Percentiles rank a stretch among this genome's conserved stretches.
Evolutionary conservation across 2,113 vertebrate genomes (phyloP).

Genomic region (Acanthisitta chloris): DNA sequence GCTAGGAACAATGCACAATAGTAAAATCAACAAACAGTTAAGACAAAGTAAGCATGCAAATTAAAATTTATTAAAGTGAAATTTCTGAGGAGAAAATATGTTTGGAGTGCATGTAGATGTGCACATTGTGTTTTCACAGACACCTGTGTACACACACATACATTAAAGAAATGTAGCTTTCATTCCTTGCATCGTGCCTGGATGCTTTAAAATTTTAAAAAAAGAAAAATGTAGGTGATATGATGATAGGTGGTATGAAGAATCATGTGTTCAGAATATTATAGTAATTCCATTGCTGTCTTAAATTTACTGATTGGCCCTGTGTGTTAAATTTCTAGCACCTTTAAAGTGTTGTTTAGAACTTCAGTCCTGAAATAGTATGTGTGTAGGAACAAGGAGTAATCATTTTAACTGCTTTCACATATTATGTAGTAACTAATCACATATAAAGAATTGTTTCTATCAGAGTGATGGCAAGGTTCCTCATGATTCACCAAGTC

Average conservation of each 20-base stretch:
- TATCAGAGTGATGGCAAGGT: background rate
- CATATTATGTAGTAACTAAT: background rate
- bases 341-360: background rate
- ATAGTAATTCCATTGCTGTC: background rate
- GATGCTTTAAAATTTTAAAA: background rate
- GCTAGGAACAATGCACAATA: background rate
- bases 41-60: background rate
- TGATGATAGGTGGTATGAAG: background rate
- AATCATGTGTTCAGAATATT: background rate
- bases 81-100: background rate
- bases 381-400: background rate
- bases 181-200: background rate
- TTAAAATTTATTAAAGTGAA: background rate
- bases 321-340: background rate
- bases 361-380: background rate
- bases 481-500: background rate
- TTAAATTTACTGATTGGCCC: background rate
- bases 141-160: background rate
- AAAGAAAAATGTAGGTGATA: background rate
- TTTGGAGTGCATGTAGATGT: background rate
- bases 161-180: background rate
- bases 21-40: constrained; percentile 7
- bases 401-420: background rate
- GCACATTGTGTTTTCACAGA: background rate
- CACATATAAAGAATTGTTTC: background rate